A percentile compares a stretch with the other conserved stretches of the same genome.
Evolutionary conservation across 2,797 vertebrate species (phyloP).

Genomic region (Podargus strigoides): DNA sequence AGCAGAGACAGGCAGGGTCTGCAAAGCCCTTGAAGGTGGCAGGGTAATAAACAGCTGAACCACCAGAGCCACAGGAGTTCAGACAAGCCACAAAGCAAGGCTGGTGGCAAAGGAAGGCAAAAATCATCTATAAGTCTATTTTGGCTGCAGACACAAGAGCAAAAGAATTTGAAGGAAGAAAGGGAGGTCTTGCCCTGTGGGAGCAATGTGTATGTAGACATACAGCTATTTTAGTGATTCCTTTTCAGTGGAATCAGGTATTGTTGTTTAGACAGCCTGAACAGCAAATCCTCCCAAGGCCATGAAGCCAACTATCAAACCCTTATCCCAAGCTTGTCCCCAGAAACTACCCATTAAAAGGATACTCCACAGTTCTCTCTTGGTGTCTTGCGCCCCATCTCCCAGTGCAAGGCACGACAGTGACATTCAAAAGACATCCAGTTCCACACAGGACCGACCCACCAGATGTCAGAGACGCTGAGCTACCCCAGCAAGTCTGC

Average conservation of each 20-base stretch:
- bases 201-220: fast-evolving
- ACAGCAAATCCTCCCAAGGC: background rate
- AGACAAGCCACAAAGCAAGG: background rate
- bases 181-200: background rate
- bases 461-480: background rate
- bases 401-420: background rate
- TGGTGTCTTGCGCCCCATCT: fast-evolving
- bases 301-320: background rate
- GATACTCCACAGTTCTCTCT: background rate
- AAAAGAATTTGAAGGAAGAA: background rate
- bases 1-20: background rate
- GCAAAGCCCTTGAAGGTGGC: background rate
- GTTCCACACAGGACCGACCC: background rate
- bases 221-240: background rate
- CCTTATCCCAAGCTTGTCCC: background rate
- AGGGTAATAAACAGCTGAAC: background rate
- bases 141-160: background rate
- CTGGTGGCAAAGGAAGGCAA: background rate
- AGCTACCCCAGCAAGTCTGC: background rate
- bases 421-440: background rate
- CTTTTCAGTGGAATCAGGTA: background rate
- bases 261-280: background rate
- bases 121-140: background rate
- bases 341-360: background rate
- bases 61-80: fast-evolving